Evolutionary conservation across 2,113 vertebrate genomes (phyloP), one percentile per base, ranked within the genome.

Genomic region (Mus musculus): DNA sequence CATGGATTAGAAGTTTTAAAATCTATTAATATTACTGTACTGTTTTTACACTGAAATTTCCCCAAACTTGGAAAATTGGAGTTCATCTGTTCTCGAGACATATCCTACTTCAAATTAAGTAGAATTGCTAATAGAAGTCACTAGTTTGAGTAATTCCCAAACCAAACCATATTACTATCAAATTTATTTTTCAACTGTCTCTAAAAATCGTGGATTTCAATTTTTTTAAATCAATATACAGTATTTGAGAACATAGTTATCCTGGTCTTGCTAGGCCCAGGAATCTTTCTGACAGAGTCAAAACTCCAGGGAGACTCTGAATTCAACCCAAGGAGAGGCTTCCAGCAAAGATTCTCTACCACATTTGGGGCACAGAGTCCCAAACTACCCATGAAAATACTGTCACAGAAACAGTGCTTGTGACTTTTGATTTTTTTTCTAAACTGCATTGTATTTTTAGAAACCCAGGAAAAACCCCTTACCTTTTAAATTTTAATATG

Each of bases 181-280:
- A 56, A 14, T 84, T 91, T 88, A 30, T 39, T 94, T 93, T 69
- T 65, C 59, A 59, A 88, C 7, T 90, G 65, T 59, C 46, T 88
- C 85, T 65, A 92, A 91, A 93, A 77, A 95, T 22, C 16, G 52
- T 91, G 67, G 65, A 63, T 92, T 95, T 88, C 49, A 92, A 72
- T 94, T 90, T 39, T 81, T 59, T 26, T 2, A 33, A 22, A 93
- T 88, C 78, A 90, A 5, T 91, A 33, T 59, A 76, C 4, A 54
- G 69, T 59, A 8, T 63, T 56, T 54, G 61, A 93, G n/a, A 90
- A 91, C 30, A 28, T 67, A 36, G 19, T 14, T 10, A 78, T 13
- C 12, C 36, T 92, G 42, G 59, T 78, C 13, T 39, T 19, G 59
- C 61, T 75, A 59, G 49, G 61, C 26, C 56, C 54, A 52, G 52